Evolutionary conservation across 2,888 invertebrate genomes (phyloP).

Genomic region (Sialis fuliginosa): DNA sequence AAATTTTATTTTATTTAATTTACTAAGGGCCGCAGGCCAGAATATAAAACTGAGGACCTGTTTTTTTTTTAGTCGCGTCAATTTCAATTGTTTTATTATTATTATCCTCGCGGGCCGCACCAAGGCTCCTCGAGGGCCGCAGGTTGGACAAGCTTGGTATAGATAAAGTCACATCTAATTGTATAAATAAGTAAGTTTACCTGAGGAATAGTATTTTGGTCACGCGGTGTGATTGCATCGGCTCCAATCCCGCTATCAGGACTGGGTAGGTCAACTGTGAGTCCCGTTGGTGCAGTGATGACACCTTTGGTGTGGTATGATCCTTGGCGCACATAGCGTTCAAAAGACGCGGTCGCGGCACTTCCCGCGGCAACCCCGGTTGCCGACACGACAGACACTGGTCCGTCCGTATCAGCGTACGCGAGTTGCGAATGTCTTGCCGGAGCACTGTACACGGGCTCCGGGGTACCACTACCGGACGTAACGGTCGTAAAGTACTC

Average conservation of each 20-base stretch:
- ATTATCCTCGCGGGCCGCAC: too few species aligned
- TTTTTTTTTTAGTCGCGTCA: too few species aligned
- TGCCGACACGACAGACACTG: constrained; percentile 10
- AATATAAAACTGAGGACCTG: too few species aligned
- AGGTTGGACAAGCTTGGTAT: too few species aligned
- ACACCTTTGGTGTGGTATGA: constrained; percentile 54
- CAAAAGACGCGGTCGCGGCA: constrained; percentile 44
- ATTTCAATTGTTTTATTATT: too few species aligned
- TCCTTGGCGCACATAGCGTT: constrained; percentile 45
- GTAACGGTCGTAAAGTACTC: constrained; percentile 54
- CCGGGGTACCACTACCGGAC: constrained; percentile 35
- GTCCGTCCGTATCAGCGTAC: constrained; percentile 32
- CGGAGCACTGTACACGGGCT: constrained; percentile 26
- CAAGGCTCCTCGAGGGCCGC: too few species aligned
- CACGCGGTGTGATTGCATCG: constrained; percentile 79
- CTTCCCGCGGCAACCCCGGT: constrained; percentile 17
- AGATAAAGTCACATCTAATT: too few species aligned
- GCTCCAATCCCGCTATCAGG: constrained; percentile 93
- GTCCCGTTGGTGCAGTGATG: constrained; percentile 57
- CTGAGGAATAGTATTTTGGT: constrained; percentile 80
- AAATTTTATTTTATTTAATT: too few species aligned
- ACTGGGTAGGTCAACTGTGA: constrained; percentile 86
- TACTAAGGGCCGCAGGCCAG: too few species aligned
- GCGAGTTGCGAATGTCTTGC: constrained; percentile 31
- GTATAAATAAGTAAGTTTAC: constrained; percentile 33